A percentile compares a stretch with the other conserved stretches of the same genome.
Conservation (phyloP, 1,140 invertebrate genomes). For the Drosophila melanica region DNA sequence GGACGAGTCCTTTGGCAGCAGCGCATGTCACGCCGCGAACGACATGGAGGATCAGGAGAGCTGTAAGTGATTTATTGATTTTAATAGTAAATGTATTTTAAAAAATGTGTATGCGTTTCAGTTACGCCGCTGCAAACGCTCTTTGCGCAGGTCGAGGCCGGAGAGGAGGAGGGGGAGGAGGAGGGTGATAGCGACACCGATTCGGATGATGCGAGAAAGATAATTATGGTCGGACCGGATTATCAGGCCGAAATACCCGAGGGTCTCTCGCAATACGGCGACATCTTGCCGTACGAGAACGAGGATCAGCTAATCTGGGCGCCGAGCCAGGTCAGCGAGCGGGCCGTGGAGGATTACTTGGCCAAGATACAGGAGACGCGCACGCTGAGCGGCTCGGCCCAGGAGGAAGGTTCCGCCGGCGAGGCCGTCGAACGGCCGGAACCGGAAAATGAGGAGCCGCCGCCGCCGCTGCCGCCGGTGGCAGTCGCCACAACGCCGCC, state of each 20-base stretch:
- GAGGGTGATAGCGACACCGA: constrained; percentile 91
- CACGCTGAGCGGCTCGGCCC: background rate
- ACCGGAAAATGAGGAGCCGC: constrained; percentile 7
- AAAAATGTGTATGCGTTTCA: constrained; percentile 58
- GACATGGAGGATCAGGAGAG: constrained; percentile 42
- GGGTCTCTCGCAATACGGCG: constrained; percentile 95
- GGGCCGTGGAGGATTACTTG: constrained; percentile 92
- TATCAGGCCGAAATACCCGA: constrained; percentile 97
- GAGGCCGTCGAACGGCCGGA: constrained; percentile 11
- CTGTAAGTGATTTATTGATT: constrained; percentile 34
- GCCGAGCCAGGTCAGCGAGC: constrained; percentile 90
- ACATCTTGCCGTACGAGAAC: constrained; percentile 97
- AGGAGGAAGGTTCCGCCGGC: constrained; percentile 27
- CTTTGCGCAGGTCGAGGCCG: constrained; percentile 88
- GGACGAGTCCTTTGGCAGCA: constrained; percentile 67
- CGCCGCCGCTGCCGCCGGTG: background rate
- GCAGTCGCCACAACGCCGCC: background rate
- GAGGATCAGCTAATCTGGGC: constrained; percentile 98
- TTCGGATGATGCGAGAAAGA: constrained; percentile 86
- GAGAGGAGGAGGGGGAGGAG: constrained; percentile 91
- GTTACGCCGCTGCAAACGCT: constrained; percentile 86
- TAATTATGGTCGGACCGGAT: constrained; percentile 97
- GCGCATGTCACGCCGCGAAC: constrained; percentile 42
- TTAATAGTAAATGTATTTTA: background rate
- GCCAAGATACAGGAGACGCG: constrained; percentile 82